Base-by-base conservation (phyloP, 2,888 invertebrate species). In the Diploptera punctata region DNA sequence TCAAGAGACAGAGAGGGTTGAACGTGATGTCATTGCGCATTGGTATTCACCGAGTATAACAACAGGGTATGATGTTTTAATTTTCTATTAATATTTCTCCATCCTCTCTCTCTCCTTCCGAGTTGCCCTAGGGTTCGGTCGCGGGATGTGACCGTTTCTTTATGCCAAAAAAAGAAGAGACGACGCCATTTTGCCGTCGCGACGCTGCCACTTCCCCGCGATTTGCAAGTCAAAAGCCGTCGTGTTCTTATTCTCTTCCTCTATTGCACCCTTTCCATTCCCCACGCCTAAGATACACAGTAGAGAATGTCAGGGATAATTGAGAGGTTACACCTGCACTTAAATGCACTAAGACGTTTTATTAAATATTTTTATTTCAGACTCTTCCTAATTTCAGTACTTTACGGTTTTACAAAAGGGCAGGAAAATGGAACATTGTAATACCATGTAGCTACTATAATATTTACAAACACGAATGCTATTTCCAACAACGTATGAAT, bases 141-240 rank as follows among this genome's bases (percentile, higher is more conserved):
- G 26, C 16, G 57, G n/a, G 29, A 57, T 57, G 31, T 57, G 57
- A 13, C 57, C 31, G 57, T 57, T 57, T 57, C 57, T 31, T 57
- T 57, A 26, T 26, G 29, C 57, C 16, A 26, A 26, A 52, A 33
- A 54, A 54, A 16, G 54, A 65, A n/a, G 26, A 26, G 65, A 18
- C 18, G 65, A 21, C 65, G 47, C 47, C 47, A 44, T 65, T 44
- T 47, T 47, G 65, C 47, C 65, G 65, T 47, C 44, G 47, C 65
- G 65, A 44, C 65, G 26, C 65, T 47, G 29, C 65, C 47, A 38
- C 61, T 31, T 61, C 61, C 61, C 61, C 61, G 29, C 65, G 38
- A 65, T 65, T 65, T 65, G 65, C 65, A 65, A 65, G 65, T 65
- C 65, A 65, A 65, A 65, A 65, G 65, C 65, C 65, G 65, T 47